phyloP scores from a whole-genome alignment of 2,888 invertebrate genomes.

The Phyllotreta striolata region DNA sequence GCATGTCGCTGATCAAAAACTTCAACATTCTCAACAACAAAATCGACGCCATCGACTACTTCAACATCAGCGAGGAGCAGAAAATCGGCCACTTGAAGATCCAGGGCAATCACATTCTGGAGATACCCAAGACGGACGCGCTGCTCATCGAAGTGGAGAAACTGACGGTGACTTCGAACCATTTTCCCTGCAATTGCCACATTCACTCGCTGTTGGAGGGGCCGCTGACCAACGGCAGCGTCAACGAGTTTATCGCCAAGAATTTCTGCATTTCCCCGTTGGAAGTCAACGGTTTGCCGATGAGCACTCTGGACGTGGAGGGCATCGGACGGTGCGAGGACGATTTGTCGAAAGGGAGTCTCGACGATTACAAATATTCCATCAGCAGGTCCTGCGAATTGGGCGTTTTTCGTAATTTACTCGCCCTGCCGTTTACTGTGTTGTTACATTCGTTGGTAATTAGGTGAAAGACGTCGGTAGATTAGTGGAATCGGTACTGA shows the following conservation, averaged over 20 bases:
- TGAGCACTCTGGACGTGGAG: slow-evolving; percentile 73
- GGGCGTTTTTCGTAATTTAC: slow-evolving; percentile 39
- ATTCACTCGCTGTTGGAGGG: slow-evolving; percentile 79
- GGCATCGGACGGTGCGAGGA: slow-evolving; percentile 74
- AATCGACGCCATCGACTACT: slow-evolving; percentile 81
- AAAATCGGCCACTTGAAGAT: slow-evolving; percentile 76
- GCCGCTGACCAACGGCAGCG: slow-evolving; percentile 74
- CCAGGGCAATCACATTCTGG: slow-evolving; percentile 84
- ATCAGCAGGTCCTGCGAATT: slow-evolving; percentile 35
- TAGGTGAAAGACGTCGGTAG: slow-evolving; percentile 47
- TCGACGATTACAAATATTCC: slow-evolving; percentile 63
- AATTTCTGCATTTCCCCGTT: slow-evolving; percentile 89
- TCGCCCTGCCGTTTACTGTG: slow-evolving; percentile 42
- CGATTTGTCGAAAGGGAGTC: slow-evolving; percentile 71
- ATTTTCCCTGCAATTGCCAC: slow-evolving; percentile 88
- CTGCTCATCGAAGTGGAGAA: slow-evolving; percentile 77
- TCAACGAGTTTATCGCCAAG: slow-evolving; percentile 73
- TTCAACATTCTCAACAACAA: slow-evolving; percentile 85
- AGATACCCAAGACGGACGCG: slow-evolving; percentile 73
- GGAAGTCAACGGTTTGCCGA: slow-evolving; percentile 80
- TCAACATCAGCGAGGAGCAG: slow-evolving; percentile 75
- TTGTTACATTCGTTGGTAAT: slow-evolving; percentile 28
- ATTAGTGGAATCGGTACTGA: no score
- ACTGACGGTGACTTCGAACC: slow-evolving; percentile 78
- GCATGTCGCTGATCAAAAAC: slow-evolving; percentile 74